Evolutionary conservation across 2,888 invertebrate species (phyloP).

Genomic region (Camptogramma bilineatum): DNA sequence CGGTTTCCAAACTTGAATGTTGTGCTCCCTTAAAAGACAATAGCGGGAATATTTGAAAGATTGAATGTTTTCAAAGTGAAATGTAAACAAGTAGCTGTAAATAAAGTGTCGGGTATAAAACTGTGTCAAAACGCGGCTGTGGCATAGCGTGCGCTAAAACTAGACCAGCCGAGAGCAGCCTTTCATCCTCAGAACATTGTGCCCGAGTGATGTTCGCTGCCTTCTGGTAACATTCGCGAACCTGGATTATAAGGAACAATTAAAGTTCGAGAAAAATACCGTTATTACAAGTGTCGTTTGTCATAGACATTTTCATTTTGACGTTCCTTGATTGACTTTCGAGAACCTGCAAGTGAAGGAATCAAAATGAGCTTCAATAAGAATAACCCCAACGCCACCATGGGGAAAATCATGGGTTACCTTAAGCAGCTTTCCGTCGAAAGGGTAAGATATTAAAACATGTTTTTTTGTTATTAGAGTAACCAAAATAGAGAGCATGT

Average conservation of each 20-base stretch:
- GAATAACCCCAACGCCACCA: constrained; percentile 76
- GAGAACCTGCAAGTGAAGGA: constrained; percentile 51
- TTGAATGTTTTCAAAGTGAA: constrained; percentile 56
- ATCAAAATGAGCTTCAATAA: constrained; percentile 83
- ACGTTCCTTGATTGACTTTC: constrained; percentile 72
- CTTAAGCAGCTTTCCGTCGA: constrained; percentile 81
- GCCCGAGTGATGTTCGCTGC: constrained; percentile 64
- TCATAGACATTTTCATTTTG: constrained; percentile 75
- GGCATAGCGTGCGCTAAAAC: constrained; percentile 48
- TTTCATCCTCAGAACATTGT: constrained; percentile 41
- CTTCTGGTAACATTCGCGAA: constrained; percentile 66
- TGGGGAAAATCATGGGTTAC: constrained; percentile 83
- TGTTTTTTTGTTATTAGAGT: background rate
- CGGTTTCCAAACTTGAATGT: constrained; percentile 67
- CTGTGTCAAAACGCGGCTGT: constrained; percentile 66
- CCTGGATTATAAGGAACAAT: constrained; percentile 72
- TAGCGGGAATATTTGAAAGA: constrained; percentile 67
- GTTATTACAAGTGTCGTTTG: constrained; percentile 64
- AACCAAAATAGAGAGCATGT: background rate
- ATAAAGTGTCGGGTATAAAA: constrained; percentile 52
- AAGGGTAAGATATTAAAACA: constrained; percentile 69
- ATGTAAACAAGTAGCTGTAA: constrained; percentile 42
- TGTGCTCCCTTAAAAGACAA: constrained; percentile 65
- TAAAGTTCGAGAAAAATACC: constrained; percentile 57
- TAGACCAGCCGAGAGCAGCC: constrained; percentile 26